Conservation (phyloP, 2,797 vertebrate genomes). For the Chromobotia macracanthus region DNA sequence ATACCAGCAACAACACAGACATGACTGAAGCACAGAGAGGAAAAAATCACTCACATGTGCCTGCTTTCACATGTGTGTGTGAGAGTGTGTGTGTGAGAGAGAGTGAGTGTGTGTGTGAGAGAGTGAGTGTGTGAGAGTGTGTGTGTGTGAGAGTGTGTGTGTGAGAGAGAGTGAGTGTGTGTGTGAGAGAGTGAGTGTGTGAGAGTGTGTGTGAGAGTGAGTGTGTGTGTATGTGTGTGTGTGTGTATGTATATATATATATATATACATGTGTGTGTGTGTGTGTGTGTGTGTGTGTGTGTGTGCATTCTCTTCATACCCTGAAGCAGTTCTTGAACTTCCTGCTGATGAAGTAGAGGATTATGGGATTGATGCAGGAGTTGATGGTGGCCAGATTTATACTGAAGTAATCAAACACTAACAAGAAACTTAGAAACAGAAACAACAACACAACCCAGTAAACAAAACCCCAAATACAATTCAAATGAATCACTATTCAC, state of each 20-base stretch:
- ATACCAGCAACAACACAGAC: conserved; percentile 84
- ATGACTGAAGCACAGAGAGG: conserved; percentile 73
- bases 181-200: not conserved
- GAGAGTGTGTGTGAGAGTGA: conserved; percentile 27
- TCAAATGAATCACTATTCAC: not conserved
- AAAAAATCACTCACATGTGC: too few species aligned
- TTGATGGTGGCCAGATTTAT: conserved; percentile 94
- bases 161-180: too few species aligned
- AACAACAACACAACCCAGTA: not conserved
- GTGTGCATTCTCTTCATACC: conserved; percentile 71
- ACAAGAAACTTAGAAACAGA: conserved; percentile 79
- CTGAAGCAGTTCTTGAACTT: conserved; percentile 96
- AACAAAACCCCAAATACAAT: not conserved
- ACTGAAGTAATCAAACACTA: conserved; percentile 90
- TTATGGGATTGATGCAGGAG: conserved; percentile 96
- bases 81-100: too few species aligned
- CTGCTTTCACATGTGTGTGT: too few species aligned
- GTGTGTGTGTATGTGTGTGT: not conserved
- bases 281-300: not conserved
- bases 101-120: too few species aligned
- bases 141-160: too few species aligned
- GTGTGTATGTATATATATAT: not conserved
- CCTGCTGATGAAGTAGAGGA: conserved; percentile 94
- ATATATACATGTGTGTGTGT: not conserved
- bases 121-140: too few species aligned